These are phyloP conservation scores for Irena cyanogastra DNA, from an alignment of 2,113 vertebrate genomes.

Conservation along the genomic window DNA sequence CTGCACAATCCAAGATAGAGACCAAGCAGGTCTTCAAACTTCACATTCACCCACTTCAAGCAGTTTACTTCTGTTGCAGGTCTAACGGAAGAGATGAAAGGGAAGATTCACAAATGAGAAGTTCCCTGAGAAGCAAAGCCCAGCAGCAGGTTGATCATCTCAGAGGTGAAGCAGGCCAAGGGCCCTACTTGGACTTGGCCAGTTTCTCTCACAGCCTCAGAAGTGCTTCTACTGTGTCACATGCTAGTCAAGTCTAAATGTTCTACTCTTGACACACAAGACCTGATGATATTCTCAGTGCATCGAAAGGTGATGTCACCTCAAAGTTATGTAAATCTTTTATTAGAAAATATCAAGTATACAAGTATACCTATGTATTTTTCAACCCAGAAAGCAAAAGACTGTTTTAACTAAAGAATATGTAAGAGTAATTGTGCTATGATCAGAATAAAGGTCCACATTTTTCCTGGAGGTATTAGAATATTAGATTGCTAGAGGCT, in stretches of 20 bases:
- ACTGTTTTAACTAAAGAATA: not conserved
- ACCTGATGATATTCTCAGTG: not conserved
- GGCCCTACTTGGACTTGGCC: not conserved
- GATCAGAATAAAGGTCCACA: not conserved
- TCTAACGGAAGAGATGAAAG: not conserved
- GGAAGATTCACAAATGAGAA: not conserved
- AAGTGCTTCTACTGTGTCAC: not conserved
- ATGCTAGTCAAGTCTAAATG: not conserved
- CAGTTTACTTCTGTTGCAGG: not conserved
- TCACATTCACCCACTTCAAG: not conserved
- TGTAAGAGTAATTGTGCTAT: not conserved
- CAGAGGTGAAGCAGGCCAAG: not conserved
- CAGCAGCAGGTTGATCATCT: not conserved
- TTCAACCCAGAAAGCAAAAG: not conserved
- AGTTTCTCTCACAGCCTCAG: not conserved
- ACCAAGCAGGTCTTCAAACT: not conserved
- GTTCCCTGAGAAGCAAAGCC: not conserved
- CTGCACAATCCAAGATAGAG: not conserved
- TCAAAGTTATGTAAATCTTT: not conserved
- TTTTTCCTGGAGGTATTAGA: not conserved
- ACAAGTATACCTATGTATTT: not conserved
- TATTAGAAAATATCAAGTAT: not conserved
- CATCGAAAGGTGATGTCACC: not conserved
- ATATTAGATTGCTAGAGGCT: not conserved
- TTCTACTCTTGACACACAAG: not conserved